Conservation (phyloP, 2,113 vertebrate genomes). For the Gobio gobio region DNA sequence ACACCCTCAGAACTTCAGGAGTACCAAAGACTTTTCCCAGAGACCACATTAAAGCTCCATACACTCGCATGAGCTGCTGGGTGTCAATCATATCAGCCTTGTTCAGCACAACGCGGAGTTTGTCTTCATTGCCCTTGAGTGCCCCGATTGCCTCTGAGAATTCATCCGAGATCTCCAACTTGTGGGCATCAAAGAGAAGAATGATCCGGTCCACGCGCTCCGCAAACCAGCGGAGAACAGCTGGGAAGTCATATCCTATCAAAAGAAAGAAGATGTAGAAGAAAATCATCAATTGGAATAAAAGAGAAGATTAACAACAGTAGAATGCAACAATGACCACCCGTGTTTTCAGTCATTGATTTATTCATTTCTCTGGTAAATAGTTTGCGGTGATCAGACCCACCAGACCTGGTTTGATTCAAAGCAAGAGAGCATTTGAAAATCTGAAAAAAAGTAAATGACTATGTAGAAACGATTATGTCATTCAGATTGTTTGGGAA, state of each 20-base stretch:
- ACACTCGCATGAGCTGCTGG: conserved; percentile 94
- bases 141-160: conserved; percentile 90
- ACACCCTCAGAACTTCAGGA: conserved; percentile 91
- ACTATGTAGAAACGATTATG: neutral
- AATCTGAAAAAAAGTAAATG: neutral
- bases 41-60: conserved; percentile 95
- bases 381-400: neutral
- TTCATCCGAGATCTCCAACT: conserved; percentile 94
- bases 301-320: neutral
- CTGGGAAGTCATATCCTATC: conserved; percentile 90
- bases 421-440: neutral
- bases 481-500: no score
- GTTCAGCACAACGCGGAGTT: conserved; percentile 93
- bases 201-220: conserved; percentile 93
- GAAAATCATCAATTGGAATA: neutral
- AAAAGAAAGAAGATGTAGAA: neutral
- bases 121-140: conserved; percentile 91
- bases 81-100: conserved; percentile 95
- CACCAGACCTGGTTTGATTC: neutral
- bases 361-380: neutral
- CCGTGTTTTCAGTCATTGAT: neutral
- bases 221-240: conserved; percentile 91
- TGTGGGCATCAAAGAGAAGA: conserved; percentile 92
- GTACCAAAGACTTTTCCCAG: conserved; percentile 91
- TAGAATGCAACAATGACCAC: neutral